Percentiles rank a stretch among this genome's conserved stretches.
Conservation (phyloP, 2,797 vertebrate species). For the Paramormyrops hopkinsi region DNA sequence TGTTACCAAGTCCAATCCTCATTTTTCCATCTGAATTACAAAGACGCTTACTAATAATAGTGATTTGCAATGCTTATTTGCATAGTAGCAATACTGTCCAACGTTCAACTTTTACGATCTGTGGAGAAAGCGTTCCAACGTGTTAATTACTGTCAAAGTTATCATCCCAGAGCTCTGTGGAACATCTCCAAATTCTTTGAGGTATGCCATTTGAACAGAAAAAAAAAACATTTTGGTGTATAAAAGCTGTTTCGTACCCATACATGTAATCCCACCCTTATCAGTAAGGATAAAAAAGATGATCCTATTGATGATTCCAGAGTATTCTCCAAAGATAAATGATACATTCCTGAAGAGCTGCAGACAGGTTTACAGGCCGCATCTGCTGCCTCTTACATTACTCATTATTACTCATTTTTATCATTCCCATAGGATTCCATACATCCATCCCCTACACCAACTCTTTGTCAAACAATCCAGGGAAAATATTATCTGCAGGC, state of each 20-base stretch:
- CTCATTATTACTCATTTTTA: background rate
- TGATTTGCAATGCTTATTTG: constrained; percentile 57
- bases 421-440: background rate
- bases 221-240: background rate
- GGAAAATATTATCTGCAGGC: background rate
- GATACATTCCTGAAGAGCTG: background rate
- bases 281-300: background rate
- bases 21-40: constrained; percentile 58
- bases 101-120: constrained; percentile 46
- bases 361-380: background rate
- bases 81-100: constrained; percentile 53
- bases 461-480: background rate
- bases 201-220: background rate
- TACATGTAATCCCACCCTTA: background rate
- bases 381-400: background rate
- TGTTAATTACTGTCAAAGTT: constrained; percentile 9
- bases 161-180: background rate
- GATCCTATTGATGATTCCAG: background rate
- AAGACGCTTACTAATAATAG: constrained; percentile 55
- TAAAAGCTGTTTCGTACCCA: background rate
- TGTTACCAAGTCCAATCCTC: constrained; percentile 63
- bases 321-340: background rate
- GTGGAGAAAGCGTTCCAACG: background rate
- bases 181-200: background rate
- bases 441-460: background rate